Conservation (phyloP, 2,797 vertebrate genomes). For the Karalla daura region DNA sequence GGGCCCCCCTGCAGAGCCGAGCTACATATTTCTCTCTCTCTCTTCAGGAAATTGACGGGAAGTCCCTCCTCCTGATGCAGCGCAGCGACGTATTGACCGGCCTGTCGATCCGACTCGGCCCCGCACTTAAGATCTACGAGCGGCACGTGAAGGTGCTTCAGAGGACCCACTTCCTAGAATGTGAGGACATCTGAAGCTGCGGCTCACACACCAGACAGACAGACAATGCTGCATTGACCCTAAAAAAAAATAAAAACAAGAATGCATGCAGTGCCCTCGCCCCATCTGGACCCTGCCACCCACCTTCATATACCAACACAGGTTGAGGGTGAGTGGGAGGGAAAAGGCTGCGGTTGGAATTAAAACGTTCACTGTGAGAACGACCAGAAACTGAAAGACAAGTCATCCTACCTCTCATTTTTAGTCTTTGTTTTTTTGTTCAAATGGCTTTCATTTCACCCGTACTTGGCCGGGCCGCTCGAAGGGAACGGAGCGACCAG, state of each 20-base stretch:
- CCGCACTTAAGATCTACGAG: constrained; percentile 95
- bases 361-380: constrained; percentile 76
- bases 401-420: constrained; percentile 83
- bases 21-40: neutral
- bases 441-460: constrained; percentile 63
- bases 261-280: constrained; percentile 67
- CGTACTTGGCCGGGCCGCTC: constrained; percentile 33
- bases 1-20: neutral
- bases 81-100: constrained; percentile 92
- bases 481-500: constrained; percentile 9
- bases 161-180: constrained; percentile 92
- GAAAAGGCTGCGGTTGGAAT: constrained; percentile 50
- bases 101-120: constrained; percentile 92
- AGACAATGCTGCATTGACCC: constrained; percentile 47
- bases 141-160: constrained; percentile 92
- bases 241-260: no score
- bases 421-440: constrained; percentile 67
- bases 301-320: constrained; percentile 62
- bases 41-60: constrained; percentile 91
- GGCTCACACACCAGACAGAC: constrained; percentile 28
- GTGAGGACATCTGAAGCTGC: constrained; percentile 80
- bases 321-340: constrained; percentile 52
- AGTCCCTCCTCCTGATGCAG: constrained; percentile 93
- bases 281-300: constrained; percentile 49
- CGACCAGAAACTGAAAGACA: constrained; percentile 71